Conservation (phyloP, 1,140 invertebrate species). For the Lordiphosa stackelbergi region DNA sequence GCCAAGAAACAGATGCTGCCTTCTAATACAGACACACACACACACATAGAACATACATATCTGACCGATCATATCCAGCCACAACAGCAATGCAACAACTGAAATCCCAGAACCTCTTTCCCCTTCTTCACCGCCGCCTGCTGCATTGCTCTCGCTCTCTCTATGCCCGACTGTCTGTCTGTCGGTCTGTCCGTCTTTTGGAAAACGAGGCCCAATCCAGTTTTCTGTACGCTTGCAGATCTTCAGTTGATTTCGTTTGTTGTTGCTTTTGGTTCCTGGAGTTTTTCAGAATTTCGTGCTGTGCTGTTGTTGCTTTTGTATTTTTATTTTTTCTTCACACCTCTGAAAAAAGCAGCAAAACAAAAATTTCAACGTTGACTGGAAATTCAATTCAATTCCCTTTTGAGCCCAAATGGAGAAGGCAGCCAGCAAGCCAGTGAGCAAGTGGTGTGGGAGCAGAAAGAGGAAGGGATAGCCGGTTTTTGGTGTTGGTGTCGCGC, state of each 20-base stretch:
- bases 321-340: conserved; percentile 75
- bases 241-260: conserved; percentile 63
- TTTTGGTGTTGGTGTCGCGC: conserved; percentile 74
- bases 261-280: conserved; percentile 40
- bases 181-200: conserved; percentile 20
- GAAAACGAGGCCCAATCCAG: conserved; percentile 68
- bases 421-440: conserved; percentile 28
- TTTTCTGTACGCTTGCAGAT: conserved; percentile 60
- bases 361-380: conserved; percentile 68
- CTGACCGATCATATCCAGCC: conserved; percentile 65
- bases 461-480: conserved; percentile 51
- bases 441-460: conserved; percentile 1
- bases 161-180: conserved; percentile 11
- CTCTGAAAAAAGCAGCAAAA: conserved; percentile 62
- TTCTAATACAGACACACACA: conserved; percentile 46
- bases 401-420: conserved; percentile 42
- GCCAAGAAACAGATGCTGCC: conserved; percentile 55
- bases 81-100: conserved; percentile 44
- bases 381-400: conserved; percentile 74
- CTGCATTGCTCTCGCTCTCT: conserved; percentile 6
- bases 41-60: conserved; percentile 14
- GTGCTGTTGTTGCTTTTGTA: conserved; percentile 50
- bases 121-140: conserved; percentile 25
- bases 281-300: conserved; percentile 73
- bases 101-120: conserved; percentile 66